Evolutionary conservation across 1,140 invertebrate species (phyloP).

Genomic region (Drosophila chauvacae): DNA sequence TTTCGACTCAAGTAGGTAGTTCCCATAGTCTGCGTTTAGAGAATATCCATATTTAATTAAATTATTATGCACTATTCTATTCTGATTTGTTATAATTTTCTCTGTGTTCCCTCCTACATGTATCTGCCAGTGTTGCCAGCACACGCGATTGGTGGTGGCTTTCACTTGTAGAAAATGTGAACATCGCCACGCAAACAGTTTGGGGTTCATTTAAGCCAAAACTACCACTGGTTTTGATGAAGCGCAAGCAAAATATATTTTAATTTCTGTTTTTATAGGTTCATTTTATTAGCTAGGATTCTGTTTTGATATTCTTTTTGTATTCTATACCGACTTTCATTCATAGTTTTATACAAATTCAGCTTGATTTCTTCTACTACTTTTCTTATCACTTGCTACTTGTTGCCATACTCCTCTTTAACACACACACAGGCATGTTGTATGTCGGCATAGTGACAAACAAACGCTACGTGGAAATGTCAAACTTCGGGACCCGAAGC

Average conservation of each 20-base stretch:
- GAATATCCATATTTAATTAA: neutral
- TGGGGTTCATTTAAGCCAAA: constrained; percentile 21
- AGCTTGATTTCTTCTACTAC: constrained; percentile 35
- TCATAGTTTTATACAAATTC: constrained; percentile 35
- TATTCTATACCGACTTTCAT: constrained; percentile 44
- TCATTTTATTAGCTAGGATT: no score
- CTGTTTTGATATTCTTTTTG: neutral
- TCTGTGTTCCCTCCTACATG: neutral
- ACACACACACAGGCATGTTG: constrained; percentile 1
- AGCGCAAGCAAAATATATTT: neutral
- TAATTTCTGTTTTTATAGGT: neutral
- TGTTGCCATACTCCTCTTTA: constrained; percentile 68
- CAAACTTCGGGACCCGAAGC: constrained; percentile 71
- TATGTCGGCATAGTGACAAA: constrained; percentile 32
- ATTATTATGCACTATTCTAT: neutral
- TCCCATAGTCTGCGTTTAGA: neutral
- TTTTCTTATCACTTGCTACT: constrained; percentile 73
- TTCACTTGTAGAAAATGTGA: constrained; percentile 57
- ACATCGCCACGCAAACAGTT: constrained; percentile 75
- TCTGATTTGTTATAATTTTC: constrained; percentile 5
- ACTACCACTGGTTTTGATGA: neutral
- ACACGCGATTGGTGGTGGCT: constrained; percentile 46
- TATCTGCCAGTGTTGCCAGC: constrained; percentile 54
- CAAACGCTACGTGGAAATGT: constrained; percentile 73
- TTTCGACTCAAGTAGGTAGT: neutral